Conservation (phyloP, 2,113 vertebrate species). For the Pangasianodon hypophthalmus region DNA sequence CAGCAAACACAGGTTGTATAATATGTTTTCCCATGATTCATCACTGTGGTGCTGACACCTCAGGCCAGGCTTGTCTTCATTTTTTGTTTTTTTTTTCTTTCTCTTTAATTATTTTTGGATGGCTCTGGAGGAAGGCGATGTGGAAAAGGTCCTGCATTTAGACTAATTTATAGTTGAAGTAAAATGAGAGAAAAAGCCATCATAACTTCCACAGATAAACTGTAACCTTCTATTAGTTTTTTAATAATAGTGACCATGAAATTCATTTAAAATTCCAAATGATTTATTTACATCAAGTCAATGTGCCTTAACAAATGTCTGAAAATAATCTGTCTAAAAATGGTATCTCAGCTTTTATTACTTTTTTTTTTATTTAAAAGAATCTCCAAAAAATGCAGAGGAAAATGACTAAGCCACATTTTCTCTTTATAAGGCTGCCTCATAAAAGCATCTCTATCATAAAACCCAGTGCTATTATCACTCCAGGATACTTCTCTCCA, state of each 20-base stretch:
- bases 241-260: constrained; percentile 16
- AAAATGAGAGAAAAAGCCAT: constrained; percentile 48
- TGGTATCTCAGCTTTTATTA: neutral
- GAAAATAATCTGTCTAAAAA: neutral
- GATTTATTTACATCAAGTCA: neutral
- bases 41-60: constrained; percentile 73
- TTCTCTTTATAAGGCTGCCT: constrained; percentile 22
- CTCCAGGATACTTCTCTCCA: constrained; percentile 24
- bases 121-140: constrained; percentile 49
- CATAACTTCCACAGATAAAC: constrained; percentile 36
- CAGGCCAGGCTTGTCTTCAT: constrained; percentile 69
- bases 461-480: constrained; percentile 40
- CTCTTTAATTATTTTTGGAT: constrained; percentile 70
- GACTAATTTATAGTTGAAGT: constrained; percentile 66
- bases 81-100: constrained; percentile 68
- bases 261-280: neutral
- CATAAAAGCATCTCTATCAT: constrained; percentile 24
- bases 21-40: constrained; percentile 75
- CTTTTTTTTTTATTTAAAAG: neutral
- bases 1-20: constrained; percentile 68
- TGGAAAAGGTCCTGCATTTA: constrained; percentile 43
- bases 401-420: constrained; percentile 17
- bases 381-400: neutral
- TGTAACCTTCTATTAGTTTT: constrained; percentile 1
- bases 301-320: neutral